Conservation (phyloP, 2,113 vertebrate species). For the Anoura caudifer region DNA sequence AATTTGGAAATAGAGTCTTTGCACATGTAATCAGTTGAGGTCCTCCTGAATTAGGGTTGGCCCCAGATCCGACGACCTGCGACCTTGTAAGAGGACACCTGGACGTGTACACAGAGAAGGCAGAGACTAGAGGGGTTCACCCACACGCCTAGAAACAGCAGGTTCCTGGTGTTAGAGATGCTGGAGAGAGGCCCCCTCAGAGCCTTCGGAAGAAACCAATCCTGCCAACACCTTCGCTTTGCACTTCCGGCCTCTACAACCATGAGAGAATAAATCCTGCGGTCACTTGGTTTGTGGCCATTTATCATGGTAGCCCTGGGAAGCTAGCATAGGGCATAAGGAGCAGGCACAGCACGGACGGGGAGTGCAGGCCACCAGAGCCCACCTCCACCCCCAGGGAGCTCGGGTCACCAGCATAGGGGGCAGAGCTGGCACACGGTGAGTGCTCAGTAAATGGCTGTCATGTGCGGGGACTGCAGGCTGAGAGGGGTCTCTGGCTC, state of each 20-base stretch:
- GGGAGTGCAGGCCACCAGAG: neutral
- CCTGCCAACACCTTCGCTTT: neutral
- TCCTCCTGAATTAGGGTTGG: neutral
- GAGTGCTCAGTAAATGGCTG: fast-evolving
- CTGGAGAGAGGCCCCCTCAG: neutral
- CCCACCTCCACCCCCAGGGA: neutral
- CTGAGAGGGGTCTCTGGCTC: neutral
- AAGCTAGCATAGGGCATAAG: neutral
- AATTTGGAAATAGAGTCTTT: neutral
- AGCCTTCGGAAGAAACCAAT: neutral
- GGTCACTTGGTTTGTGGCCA: neutral
- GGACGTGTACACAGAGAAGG: neutral
- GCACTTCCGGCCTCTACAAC: neutral
- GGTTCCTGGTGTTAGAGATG: neutral
- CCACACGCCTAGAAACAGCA: neutral
- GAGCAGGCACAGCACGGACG: neutral
- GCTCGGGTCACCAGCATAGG: neutral
- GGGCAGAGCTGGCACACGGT: neutral
- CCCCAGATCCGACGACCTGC: neutral
- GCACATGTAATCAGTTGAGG: neutral
- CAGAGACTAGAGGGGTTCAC: neutral
- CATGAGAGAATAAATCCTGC: neutral
- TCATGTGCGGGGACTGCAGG: neutral
- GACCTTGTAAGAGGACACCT: neutral
- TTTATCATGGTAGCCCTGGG: neutral